A percentile compares a stretch with the other conserved stretches of the same genome.
Evolutionary conservation across 2,113 vertebrate genomes (phyloP).

Genomic region (Triplophysa rosa): DNA sequence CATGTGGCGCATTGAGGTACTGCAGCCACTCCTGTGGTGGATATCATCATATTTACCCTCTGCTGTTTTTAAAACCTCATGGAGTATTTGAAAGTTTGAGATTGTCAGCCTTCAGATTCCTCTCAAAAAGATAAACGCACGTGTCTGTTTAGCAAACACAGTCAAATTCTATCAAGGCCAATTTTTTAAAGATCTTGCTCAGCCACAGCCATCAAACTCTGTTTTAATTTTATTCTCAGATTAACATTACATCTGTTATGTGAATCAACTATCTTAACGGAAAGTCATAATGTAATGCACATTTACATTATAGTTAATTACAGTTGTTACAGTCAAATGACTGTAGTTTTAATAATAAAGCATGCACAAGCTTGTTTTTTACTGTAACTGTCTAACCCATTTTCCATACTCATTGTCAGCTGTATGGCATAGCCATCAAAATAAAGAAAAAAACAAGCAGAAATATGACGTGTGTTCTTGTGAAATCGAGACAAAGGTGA

Average conservation of each 20-base stretch:
- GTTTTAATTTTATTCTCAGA: conserved; percentile 10
- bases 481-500: neutral
- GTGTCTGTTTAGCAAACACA: conserved; percentile 26
- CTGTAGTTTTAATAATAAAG: conserved; percentile 46
- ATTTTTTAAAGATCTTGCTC: neutral
- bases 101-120: neutral
- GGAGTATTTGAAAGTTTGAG: neutral
- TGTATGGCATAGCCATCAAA: conserved; percentile 9
- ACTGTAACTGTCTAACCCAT: conserved; percentile 27
- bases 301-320: conserved; percentile 27
- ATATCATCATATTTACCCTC: conserved; percentile 6
- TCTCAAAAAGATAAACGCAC: conserved; percentile 6
- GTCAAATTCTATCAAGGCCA: conserved; percentile 11
- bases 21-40: conserved; percentile 14
- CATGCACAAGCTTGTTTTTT: conserved; percentile 38
- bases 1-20: conserved; percentile 43
- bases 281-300: neutral
- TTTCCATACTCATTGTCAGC: conserved; percentile 7
- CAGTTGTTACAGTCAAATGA: conserved; percentile 35
- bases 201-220: conserved; percentile 7
- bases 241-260: conserved; percentile 18
- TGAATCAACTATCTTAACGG: conserved; percentile 11
- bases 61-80: neutral
- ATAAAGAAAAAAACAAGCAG: conserved; percentile 4
- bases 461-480: conserved; percentile 6